Evolutionary conservation across 2,113 vertebrate species (phyloP), one percentile per base, ranked within the genome.

Genomic region (Cichladusa arquata): DNA sequence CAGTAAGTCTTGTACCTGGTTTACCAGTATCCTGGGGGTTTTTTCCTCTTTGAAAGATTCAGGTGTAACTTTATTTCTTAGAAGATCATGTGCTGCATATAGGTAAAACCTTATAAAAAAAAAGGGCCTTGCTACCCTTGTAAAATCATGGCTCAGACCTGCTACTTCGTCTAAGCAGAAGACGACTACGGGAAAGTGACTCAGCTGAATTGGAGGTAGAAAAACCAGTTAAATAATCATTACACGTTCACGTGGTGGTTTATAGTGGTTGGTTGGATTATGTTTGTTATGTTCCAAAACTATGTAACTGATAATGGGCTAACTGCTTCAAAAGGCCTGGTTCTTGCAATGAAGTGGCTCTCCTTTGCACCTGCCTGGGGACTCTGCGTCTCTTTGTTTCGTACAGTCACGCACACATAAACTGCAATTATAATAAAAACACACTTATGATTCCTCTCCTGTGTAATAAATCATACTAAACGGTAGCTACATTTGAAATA

Each of bases 311-410:
- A 62, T n/a, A 62, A 62, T 26, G 34, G 29, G 29, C 14, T 50
- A 61, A 26, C 45, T 62, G 29, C 23, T n/a, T 62, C 2, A 78
- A 51, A 51, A 62, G 45, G 36, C 34, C 34, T 51, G 47, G 18
- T 12, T 51, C n/a, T 51, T 42, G 47, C 58, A 51, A 50, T 22
- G 20, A 42, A 62, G 29, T 0, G 2, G 4, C 18, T 42, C 58
- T n/a, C 47, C 34, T 51, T 22, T 42, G 23, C 23, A 62, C 36
- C 29, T 62, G 36, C 31, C 58, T 28, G 23, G 45, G 36, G 29
- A 77, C 34, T 20, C 45, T n/a, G 58, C 1, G 0, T 78, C 1
- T 0, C 57, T 40, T 51, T 26, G 29, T 8, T 40, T n/a, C 24
- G 5, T 22, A 51, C 13, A 20, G 40, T 40, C 57, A 48, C 20